Conservation (phyloP, 2,113 vertebrate genomes). For the Pitta sordida region DNA sequence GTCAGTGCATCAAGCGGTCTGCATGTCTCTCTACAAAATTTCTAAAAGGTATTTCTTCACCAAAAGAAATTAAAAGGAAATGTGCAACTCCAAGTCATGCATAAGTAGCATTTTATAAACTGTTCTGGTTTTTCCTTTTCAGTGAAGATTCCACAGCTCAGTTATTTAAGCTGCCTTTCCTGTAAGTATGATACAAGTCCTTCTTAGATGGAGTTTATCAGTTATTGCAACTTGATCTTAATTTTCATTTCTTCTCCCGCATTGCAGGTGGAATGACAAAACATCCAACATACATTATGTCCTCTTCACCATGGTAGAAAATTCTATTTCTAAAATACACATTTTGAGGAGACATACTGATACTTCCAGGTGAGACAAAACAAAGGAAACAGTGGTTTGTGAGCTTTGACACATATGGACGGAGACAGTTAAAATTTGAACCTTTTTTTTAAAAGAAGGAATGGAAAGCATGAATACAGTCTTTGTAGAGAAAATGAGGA, state of each 20-base stretch:
- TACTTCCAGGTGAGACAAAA: constrained; percentile 79
- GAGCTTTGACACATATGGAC: background rate
- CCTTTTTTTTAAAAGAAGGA: background rate
- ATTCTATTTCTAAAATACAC: constrained; percentile 83
- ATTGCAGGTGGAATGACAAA: constrained; percentile 91
- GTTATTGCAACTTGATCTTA: background rate
- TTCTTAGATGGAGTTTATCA: background rate
- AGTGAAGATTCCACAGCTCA: constrained; percentile 82
- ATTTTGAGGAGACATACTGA: constrained; percentile 87
- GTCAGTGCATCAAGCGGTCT: constrained; percentile 84
- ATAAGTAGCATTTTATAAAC: background rate
- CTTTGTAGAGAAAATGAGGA: background rate
- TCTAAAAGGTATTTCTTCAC: constrained; percentile 78
- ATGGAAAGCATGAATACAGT: background rate
- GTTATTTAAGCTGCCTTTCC: constrained; percentile 88
- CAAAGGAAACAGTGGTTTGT: background rate
- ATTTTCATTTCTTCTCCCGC: background rate
- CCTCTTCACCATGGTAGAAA: constrained; percentile 88
- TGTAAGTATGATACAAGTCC: constrained; percentile 77
- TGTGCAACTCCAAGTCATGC: background rate
- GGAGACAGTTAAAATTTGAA: background rate
- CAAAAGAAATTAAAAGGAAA: background rate
- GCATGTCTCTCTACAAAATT: constrained; percentile 82
- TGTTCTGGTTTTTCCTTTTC: constrained; percentile 32
- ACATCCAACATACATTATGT: constrained; percentile 87